Base-by-base conservation (phyloP, 2,888 invertebrate species). In the Pandemis corylana region DNA sequence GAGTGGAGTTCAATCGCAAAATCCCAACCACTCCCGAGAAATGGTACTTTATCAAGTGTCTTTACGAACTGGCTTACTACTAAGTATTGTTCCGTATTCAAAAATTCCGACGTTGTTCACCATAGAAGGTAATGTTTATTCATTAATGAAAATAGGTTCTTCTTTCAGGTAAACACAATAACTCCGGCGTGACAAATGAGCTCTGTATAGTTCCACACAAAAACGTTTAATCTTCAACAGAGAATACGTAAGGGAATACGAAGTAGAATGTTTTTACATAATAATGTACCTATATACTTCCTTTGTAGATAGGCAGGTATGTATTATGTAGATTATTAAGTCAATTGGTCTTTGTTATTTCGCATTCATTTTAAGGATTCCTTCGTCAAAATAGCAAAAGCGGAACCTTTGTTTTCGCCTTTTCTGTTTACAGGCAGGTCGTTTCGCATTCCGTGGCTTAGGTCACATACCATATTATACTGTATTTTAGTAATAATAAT, bases 231-330 rank as follows among this genome's bases (percentile, higher is more conserved):
- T 46, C 68, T 66, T 51, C 51, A 13, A 46, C 13, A 28, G 62
- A 5, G 42, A 5, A 53, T 63, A 15, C 69, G 41, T 62, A 15
- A 63, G 63, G 70, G 51, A 64, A 70, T 70, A 53, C 49, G 7
- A 51, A 41, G 20, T 12, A 7, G 63, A 53, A 70, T 64, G n/a
- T 70, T 63, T 51, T 63, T n/a, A 70, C 63, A 51, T 20, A 51
- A 51, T 64, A 2, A 36, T 36, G 2, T 36, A 36, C 28, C 28
- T 28, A 36, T 36, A 51, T 42, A 44, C 13, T 66, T 49, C 28
- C 46, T 5, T 20, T 0, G 28, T 7, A 59, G 12, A n/a, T 9
- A 46, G 20, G 53, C 9, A 15, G 20, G 0, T 12, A 28, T 12
- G 53, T 3, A 20, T 5, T 59, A 12, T 5, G 59, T 59, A 59